Evolutionary conservation across 2,888 invertebrate species (phyloP).

Genomic region (Parthenolecanium corni): DNA sequence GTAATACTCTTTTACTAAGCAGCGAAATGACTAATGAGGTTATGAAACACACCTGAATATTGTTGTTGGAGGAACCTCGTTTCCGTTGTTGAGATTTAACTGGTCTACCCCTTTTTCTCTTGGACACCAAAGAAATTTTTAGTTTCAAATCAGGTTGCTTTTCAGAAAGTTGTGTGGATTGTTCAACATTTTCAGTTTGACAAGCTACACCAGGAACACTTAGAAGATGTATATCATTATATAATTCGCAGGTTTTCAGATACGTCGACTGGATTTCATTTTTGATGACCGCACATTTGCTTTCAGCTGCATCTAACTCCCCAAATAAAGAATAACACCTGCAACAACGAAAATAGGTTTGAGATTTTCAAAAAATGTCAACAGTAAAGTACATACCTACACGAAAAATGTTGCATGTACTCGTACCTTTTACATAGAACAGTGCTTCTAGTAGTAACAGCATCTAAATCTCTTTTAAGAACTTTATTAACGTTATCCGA

Average conservation of each 20-base stretch:
- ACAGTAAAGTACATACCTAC: neutral
- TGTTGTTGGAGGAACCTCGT: neutral
- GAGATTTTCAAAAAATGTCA: neutral
- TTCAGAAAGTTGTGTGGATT: neutral
- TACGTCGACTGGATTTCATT: slow-evolving; percentile 15
- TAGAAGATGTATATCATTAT: slow-evolving; percentile 7
- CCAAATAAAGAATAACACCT: slow-evolving; percentile 31
- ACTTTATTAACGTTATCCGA: slow-evolving; percentile 15
- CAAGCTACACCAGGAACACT: slow-evolving; percentile 13
- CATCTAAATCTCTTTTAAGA: slow-evolving; percentile 11
- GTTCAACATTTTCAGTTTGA: slow-evolving; percentile 15
- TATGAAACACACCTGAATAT: neutral
- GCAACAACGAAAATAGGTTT: neutral
- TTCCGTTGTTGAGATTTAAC: slow-evolving; percentile 9
- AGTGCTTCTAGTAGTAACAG: slow-evolving; percentile 21
- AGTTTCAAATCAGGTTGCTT: slow-evolving; percentile 16
- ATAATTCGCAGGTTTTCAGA: slow-evolving; percentile 18
- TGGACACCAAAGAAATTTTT: slow-evolving; percentile 18
- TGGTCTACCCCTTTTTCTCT: slow-evolving; percentile 21
- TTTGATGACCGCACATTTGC: slow-evolving; percentile 15
- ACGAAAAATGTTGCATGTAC: neutral
- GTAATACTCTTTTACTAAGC: no score
- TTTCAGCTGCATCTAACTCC: slow-evolving; percentile 28
- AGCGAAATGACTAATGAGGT: neutral
- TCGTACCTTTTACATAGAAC: slow-evolving; percentile 26